A percentile compares a stretch with the other conserved stretches of the same genome.
phyloP scores from a whole-genome alignment of 2,113 vertebrate genomes.

The Saiga tatarica region DNA sequence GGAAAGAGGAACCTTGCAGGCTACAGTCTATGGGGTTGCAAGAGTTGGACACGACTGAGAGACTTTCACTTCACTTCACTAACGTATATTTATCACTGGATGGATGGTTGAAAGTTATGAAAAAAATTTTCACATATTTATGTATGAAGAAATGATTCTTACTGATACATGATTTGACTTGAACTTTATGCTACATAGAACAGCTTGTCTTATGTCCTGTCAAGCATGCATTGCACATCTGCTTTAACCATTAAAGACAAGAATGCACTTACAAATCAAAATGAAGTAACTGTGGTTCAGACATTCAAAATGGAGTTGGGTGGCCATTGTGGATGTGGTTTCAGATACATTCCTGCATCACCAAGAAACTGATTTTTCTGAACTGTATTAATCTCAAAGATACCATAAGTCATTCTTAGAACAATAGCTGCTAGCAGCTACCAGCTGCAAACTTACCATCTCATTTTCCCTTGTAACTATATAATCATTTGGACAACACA shows the following conservation, averaged over 20 bases:
- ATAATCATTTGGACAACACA: not conserved
- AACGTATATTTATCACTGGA: not conserved
- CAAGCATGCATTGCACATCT: not conserved
- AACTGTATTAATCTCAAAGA: not conserved
- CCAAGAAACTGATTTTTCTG: not conserved
- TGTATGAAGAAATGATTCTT: too few relatives aligned
- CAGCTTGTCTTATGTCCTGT: not conserved
- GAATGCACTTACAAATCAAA: not conserved
- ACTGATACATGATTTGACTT: not conserved
- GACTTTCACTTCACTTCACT: too few relatives aligned
- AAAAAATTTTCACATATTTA: not conserved
- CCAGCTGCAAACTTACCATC: not conserved
- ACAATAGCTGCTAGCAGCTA: not conserved
- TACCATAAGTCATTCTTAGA: not conserved
- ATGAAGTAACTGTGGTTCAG: not conserved
- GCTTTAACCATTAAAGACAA: not conserved
- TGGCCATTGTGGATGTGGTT: not conserved
- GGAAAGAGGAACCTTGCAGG: too few relatives aligned
- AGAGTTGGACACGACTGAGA: too few relatives aligned
- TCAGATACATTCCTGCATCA: not conserved
- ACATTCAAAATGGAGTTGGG: not conserved
- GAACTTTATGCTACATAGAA: not conserved
- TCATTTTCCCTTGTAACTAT: not conserved
- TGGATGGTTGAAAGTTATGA: not conserved
- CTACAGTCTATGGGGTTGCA: too few relatives aligned